These are phyloP conservation scores for Aphidius gifuensis DNA, from an alignment of 1,140 invertebrate genomes.

Conservation along the genomic window DNA sequence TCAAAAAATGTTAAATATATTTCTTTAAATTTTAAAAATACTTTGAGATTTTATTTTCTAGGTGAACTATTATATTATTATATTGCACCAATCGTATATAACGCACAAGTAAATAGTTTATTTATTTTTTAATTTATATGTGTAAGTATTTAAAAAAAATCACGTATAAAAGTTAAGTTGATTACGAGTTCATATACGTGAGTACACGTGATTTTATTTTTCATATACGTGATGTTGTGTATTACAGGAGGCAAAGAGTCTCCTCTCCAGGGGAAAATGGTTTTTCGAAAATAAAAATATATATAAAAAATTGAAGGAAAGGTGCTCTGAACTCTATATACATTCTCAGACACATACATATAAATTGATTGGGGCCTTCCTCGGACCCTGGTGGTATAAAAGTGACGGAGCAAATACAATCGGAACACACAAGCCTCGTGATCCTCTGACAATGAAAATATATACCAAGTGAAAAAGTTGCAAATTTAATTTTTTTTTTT, in stretches of 20 bases:
- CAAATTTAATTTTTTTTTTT: too few species aligned
- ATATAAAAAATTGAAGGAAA: conserved; percentile 21
- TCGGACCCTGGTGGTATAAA: conserved; percentile 21
- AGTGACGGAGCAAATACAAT: conserved; percentile 15
- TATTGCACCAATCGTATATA: neutral
- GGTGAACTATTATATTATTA: neutral
- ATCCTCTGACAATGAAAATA: conserved; percentile 21
- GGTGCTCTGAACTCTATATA: conserved; percentile 15
- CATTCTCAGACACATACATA: conserved; percentile 8
- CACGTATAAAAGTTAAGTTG: too few species aligned
- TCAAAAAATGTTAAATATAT: too few species aligned
- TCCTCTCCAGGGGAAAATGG: neutral
- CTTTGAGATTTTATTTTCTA: neutral
- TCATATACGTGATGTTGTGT: conserved; percentile 7
- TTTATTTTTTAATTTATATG: neutral
- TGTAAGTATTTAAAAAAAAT: too few species aligned
- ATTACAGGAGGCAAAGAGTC: too few species aligned
- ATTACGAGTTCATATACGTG: neutral
- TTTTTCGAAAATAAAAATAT: conserved; percentile 8
- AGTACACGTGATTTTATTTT: conserved; percentile 1
- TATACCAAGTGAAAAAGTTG: conserved; percentile 13
- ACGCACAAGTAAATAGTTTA: neutral
- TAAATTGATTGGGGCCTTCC: conserved; percentile 5
- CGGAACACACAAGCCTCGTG: conserved; percentile 15
- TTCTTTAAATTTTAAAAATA: too few species aligned